These are phyloP conservation scores for Daphoenositta chrysoptera DNA, from an alignment of 2,113 vertebrate species.

Conservation along the genomic window DNA sequence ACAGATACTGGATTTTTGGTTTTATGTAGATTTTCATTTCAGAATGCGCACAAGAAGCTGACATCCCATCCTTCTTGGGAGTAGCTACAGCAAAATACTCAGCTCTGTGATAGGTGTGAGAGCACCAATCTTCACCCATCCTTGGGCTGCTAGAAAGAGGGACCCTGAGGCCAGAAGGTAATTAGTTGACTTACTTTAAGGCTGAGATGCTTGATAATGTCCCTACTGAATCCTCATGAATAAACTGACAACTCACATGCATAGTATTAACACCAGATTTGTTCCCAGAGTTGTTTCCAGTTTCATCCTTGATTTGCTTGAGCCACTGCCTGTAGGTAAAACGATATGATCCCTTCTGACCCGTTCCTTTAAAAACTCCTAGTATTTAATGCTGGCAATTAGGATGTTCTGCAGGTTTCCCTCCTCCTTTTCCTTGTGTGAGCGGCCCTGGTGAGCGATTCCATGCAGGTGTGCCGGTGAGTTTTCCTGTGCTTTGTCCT, in stretches of 20 bases:
- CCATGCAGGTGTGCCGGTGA: rapidly evolving
- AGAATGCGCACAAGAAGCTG: neutral
- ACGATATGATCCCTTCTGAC: neutral
- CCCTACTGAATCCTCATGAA: neutral
- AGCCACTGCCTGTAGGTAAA: neutral
- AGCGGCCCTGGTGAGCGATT: neutral
- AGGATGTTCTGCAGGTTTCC: neutral
- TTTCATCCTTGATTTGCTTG: neutral
- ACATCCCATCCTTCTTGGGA: neutral
- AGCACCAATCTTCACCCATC: neutral
- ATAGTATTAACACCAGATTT: neutral
- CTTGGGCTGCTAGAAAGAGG: neutral
- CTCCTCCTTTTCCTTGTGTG: neutral
- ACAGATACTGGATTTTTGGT: neutral
- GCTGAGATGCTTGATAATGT: neutral
- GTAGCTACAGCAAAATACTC: neutral
- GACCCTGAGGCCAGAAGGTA: neutral
- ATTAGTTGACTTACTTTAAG: neutral
- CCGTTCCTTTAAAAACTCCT: neutral
- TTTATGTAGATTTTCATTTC: neutral
- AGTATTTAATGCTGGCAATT: neutral
- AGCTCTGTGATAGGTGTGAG: neutral
- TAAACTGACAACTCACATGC: neutral
- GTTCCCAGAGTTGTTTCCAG: neutral
- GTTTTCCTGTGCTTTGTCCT: neutral